Percentiles rank a stretch among this genome's conserved stretches.
Evolutionary conservation across 1,140 invertebrate species (phyloP).

Genomic region (Ceratina calcarata): DNA sequence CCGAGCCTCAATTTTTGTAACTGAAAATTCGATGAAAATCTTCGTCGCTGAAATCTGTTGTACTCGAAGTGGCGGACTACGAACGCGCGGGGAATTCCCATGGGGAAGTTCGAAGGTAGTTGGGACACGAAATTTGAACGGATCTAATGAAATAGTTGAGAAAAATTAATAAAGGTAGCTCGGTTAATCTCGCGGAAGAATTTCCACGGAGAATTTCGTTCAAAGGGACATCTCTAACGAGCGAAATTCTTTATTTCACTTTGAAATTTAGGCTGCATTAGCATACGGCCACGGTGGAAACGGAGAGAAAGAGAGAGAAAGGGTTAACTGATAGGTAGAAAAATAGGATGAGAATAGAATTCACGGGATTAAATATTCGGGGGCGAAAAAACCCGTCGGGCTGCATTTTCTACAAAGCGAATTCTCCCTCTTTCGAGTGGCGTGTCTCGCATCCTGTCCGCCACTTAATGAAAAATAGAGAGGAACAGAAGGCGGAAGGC

Average conservation of each 20-base stretch:
- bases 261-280: too few relatives aligned
- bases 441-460: conserved; percentile 16
- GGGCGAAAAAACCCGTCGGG: background rate
- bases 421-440: background rate
- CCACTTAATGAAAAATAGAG: conserved; percentile 27
- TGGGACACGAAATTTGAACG: background rate
- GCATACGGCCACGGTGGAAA: too few relatives aligned
- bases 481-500: conserved; percentile 2
- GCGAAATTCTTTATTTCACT: background rate
- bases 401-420: background rate
- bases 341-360: conserved; percentile 3
- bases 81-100: background rate
- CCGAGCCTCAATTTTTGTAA: background rate
- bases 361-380: background rate
- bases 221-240: background rate
- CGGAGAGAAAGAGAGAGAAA: too few relatives aligned
- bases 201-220: background rate
- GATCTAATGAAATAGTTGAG: background rate
- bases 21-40: too few relatives aligned
- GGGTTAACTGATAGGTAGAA: background rate
- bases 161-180: background rate
- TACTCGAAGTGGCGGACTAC: too few relatives aligned
- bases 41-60: background rate
- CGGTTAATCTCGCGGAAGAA: background rate
- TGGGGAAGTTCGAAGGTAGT: background rate